Conservation (phyloP, 1,140 invertebrate species). For the Pseudomyrmex flavicornis region DNA sequence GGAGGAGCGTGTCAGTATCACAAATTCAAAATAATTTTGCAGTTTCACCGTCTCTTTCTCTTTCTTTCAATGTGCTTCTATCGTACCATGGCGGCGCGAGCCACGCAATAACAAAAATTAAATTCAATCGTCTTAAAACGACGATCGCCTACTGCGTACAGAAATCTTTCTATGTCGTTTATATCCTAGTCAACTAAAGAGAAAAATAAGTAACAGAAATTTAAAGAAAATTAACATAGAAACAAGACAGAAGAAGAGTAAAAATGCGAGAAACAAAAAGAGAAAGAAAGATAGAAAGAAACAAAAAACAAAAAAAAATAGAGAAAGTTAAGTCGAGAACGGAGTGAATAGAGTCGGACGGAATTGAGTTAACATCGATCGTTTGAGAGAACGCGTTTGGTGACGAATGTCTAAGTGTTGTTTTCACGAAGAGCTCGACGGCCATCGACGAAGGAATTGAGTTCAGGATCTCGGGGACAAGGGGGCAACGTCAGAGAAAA, state of each 20-base stretch:
- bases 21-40: slow-evolving; percentile 42
- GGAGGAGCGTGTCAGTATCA: slow-evolving; percentile 41
- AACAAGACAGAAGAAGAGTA: not conserved
- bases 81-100: slow-evolving; percentile 32
- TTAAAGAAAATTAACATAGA: not conserved
- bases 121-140: slow-evolving; percentile 33
- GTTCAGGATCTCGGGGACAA: slow-evolving; percentile 82
- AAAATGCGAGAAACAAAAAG: slow-evolving; percentile 7
- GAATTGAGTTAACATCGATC: slow-evolving; percentile 30
- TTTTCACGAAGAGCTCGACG: slow-evolving; percentile 63
- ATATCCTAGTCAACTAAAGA: slow-evolving; percentile 26
- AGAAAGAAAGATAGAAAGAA: slow-evolving; percentile 9
- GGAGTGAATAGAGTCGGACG: slow-evolving; percentile 46
- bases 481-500: slow-evolving; percentile 76
- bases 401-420: slow-evolving; percentile 30
- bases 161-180: slow-evolving; percentile 37
- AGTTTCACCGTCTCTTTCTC: slow-evolving; percentile 30
- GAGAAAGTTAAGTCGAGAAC: not conserved
- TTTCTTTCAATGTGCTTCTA: slow-evolving; percentile 34
- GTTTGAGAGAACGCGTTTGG: slow-evolving; percentile 17
- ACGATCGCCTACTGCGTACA: not conserved
- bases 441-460: slow-evolving; percentile 61
- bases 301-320: not conserved
- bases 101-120: slow-evolving; percentile 8
- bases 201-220: not conserved